A percentile compares a stretch with the other conserved stretches of the same genome.
These are phyloP conservation scores for Leucoraja ocellata DNA, from an alignment of 2,797 vertebrate species.

Conservation along the genomic window DNA sequence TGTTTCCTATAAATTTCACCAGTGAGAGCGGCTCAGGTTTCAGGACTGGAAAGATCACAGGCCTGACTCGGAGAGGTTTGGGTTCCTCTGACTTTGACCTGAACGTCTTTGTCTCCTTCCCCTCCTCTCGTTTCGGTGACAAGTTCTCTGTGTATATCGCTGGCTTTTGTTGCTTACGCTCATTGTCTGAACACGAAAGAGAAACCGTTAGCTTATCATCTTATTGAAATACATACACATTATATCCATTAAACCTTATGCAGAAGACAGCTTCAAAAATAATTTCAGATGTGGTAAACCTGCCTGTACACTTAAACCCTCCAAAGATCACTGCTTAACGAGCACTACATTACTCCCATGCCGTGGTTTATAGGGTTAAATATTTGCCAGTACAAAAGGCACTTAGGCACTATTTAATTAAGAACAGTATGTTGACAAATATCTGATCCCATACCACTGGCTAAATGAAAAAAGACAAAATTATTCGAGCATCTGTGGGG, in stretches of 20 bases:
- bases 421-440: neutral
- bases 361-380: neutral
- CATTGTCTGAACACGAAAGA: constrained; percentile 62
- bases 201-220: neutral
- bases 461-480: neutral
- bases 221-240: too few species aligned
- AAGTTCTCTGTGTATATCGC: constrained; percentile 56
- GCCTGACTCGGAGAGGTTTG: constrained; percentile 72
- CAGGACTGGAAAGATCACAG: constrained; percentile 82
- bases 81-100: constrained; percentile 62
- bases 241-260: neutral
- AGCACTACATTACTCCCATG: neutral
- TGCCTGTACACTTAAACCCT: constrained; percentile 20
- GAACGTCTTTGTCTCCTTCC: constrained; percentile 54
- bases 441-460: neutral
- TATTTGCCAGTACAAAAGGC: neutral
- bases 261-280: neutral
- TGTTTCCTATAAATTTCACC: constrained; percentile 87
- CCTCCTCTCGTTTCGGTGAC: constrained; percentile 58
- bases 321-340: neutral
- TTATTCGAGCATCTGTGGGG: neutral
- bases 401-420: neutral
- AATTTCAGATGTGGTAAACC: neutral
- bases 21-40: constrained; percentile 83
- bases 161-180: constrained; percentile 66